phyloP scores from a whole-genome alignment of 2,797 vertebrate genomes.

The Miichthys miiuy region DNA sequence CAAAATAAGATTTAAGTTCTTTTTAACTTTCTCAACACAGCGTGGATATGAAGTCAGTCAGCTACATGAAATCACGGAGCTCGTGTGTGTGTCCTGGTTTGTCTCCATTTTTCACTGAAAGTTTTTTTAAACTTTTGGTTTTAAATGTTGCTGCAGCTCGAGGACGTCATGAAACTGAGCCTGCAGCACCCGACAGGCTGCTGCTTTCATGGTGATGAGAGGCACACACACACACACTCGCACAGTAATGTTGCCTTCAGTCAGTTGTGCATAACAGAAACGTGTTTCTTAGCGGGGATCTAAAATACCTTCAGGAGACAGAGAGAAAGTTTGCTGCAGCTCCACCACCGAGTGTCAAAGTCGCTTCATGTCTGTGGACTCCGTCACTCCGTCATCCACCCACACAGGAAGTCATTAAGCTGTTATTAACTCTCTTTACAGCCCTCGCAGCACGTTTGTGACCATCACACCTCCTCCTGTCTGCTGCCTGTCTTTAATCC shows the following conservation, averaged over 20 bases:
- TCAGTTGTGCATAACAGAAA: constrained; percentile 30
- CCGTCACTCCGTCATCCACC: neutral
- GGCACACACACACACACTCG: neutral
- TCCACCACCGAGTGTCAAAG: no score
- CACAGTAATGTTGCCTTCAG: constrained; percentile 7
- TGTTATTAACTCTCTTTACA: neutral
- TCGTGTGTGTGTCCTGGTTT: no score
- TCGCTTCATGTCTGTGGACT: neutral
- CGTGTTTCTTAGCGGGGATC: constrained; percentile 40
- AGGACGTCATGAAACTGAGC: neutral
- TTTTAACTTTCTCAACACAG: no score
- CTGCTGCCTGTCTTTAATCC: neutral
- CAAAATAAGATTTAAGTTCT: no score
- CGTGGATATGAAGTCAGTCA: no score
- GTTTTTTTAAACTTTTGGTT: neutral
- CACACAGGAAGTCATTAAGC: neutral
- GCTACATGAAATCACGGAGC: no score
- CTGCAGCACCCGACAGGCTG: constrained; percentile 19
- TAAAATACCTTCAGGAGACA: constrained; percentile 14
- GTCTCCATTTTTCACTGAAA: no score
- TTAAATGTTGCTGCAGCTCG: constrained; percentile 2
- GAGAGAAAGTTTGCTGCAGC: neutral
- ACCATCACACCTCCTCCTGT: neutral
- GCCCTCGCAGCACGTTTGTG: neutral
- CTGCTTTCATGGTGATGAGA: constrained; percentile 20